A percentile compares a stretch with the other conserved stretches of the same genome.
These are phyloP conservation scores for Drosophila sechellia DNA, from an alignment of 1,140 invertebrate species.

Conservation along the genomic window DNA sequence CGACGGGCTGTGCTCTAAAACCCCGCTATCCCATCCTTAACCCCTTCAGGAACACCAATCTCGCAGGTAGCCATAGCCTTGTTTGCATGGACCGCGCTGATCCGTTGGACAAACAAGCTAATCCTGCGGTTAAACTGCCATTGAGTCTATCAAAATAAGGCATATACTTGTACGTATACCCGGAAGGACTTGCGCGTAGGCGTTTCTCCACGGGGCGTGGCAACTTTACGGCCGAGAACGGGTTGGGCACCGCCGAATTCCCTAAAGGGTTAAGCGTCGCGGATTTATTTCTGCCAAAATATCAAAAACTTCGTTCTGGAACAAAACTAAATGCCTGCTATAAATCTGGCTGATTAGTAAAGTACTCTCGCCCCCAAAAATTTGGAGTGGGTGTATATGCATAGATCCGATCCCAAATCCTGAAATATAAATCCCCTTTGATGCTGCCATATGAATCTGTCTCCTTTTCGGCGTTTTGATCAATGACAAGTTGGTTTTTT, in stretches of 20 bases:
- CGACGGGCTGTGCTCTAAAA: constrained; percentile 12
- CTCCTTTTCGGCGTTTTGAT: constrained; percentile 44
- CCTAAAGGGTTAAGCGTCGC: constrained; percentile 60
- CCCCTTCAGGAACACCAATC: constrained; percentile 44
- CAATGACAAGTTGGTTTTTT: constrained; percentile 59
- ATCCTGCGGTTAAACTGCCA: constrained; percentile 84
- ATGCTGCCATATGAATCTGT: constrained; percentile 31
- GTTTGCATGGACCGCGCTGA: constrained; percentile 74
- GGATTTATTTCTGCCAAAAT: constrained; percentile 61
- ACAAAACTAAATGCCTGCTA: constrained; percentile 80
- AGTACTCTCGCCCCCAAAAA: constrained; percentile 66
- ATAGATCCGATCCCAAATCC: constrained; percentile 8
- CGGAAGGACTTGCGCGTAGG: constrained; percentile 62
- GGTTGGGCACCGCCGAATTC: constrained; percentile 44
- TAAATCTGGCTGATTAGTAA: constrained; percentile 81
- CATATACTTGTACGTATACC: constrained; percentile 42
- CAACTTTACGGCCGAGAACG: constrained; percentile 63
- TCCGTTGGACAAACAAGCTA: constrained; percentile 80
- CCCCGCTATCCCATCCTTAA: constrained; percentile 39
- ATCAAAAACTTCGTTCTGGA: constrained; percentile 43
- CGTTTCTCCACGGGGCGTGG: constrained; percentile 31
- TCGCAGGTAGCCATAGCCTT: constrained; percentile 36
- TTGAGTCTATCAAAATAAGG: constrained; percentile 80
- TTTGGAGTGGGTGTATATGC: not conserved
- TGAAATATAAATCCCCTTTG: constrained; percentile 32